phyloP scores from a whole-genome alignment of 2,113 vertebrate species.

The Albula goreensis region DNA sequence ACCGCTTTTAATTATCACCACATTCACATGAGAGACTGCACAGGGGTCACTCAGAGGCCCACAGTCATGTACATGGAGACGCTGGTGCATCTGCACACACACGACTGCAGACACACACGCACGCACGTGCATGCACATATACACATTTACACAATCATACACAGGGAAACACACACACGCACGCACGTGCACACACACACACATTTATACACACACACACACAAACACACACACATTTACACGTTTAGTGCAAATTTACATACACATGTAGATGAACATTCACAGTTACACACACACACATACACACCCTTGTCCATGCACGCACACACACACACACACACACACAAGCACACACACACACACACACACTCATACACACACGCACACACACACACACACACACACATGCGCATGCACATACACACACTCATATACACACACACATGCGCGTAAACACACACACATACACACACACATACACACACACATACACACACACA shows the following conservation, averaged over 20 bases:
- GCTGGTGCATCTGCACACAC: too few relatives aligned
- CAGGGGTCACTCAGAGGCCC: conserved; percentile 39
- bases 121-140: neutral
- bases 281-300: too few relatives aligned
- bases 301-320: too few relatives aligned
- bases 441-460: neutral
- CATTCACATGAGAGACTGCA: conserved; percentile 36
- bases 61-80: too few relatives aligned
- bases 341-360: neutral
- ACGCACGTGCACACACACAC: too few relatives aligned
- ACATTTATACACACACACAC: too few relatives aligned
- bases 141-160: too few relatives aligned
- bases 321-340: neutral
- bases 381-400: neutral
- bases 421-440: neutral
- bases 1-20: conserved; percentile 47
- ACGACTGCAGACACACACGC: neutral
- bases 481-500: conserved; percentile 30
- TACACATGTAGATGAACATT: too few relatives aligned
- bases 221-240: neutral
- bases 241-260: too few relatives aligned
- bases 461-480: neutral
- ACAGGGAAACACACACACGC: too few relatives aligned
- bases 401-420: neutral
- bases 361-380: neutral